Percentiles rank a stretch among this genome's conserved stretches.
phyloP scores from a whole-genome alignment of 1,140 invertebrate genomes.

The Hyles vespertilio region DNA sequence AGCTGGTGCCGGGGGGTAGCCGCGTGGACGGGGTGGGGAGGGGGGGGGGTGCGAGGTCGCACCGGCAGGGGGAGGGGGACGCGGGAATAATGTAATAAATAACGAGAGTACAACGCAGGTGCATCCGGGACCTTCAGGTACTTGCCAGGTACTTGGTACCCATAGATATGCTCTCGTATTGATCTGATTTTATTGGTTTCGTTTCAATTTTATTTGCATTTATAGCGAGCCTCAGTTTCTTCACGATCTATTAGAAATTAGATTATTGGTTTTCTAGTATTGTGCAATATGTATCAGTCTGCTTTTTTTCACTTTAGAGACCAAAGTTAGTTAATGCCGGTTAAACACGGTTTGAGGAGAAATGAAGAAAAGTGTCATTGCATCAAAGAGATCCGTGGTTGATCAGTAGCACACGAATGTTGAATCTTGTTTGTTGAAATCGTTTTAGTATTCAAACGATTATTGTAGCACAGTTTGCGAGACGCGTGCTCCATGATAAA shows the following conservation, averaged over 20 bases:
- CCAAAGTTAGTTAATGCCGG: too few species aligned
- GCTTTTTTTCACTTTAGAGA: too few species aligned
- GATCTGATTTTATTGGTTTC: not conserved
- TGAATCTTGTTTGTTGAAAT: too few species aligned
- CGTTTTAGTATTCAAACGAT: not conserved
- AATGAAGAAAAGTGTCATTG: too few species aligned
- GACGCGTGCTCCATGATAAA: conserved; percentile 4
- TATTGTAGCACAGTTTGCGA: conserved; percentile 3
- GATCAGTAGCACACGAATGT: too few species aligned
- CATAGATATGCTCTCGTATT: not conserved
- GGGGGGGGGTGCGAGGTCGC: conserved; percentile 8
- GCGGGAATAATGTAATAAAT: conserved; percentile 33
- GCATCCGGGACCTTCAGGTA: conserved; percentile 38
- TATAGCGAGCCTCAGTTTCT: too few species aligned
- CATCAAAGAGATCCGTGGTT: too few species aligned
- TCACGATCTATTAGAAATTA: too few species aligned
- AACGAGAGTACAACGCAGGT: conserved; percentile 53
- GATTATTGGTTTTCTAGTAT: too few species aligned
- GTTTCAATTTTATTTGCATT: too few species aligned
- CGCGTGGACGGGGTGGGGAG: conserved; percentile 11
- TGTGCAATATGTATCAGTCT: too few species aligned
- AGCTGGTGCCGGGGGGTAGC: conserved; percentile 15
- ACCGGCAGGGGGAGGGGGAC: conserved; percentile 5
- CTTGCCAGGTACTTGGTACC: conserved; percentile 7
- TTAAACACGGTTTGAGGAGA: too few species aligned